These are phyloP conservation scores for Rhodinocichla rosea DNA, from an alignment of 2,113 vertebrate genomes.

Conservation along the genomic window DNA sequence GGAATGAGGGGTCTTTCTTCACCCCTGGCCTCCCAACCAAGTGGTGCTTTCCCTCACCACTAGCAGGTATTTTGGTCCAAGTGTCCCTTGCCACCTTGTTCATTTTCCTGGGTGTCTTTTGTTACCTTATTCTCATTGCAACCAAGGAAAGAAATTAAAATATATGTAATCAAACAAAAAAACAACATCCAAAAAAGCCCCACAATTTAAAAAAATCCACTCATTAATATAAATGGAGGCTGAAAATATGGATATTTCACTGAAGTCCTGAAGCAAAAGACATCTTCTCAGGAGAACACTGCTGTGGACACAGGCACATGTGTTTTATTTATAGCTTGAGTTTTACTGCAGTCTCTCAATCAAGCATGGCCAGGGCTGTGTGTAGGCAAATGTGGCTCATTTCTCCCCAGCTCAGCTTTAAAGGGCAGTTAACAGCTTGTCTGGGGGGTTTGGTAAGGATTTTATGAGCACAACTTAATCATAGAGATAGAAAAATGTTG, in stretches of 20 bases:
- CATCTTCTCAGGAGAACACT: not conserved
- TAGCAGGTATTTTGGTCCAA: not conserved
- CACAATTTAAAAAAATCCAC: not conserved
- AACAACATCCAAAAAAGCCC: fast-evolving
- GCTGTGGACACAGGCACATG: not conserved
- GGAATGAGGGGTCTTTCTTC: not conserved
- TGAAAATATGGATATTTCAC: not conserved
- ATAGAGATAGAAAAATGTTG: not conserved
- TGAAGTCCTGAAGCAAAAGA: not conserved
- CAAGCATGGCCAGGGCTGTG: not conserved
- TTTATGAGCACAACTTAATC: not conserved
- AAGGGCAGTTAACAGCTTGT: constrained; percentile 1
- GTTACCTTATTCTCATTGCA: not conserved
- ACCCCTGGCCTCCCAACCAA: not conserved
- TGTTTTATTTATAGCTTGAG: constrained; percentile 48
- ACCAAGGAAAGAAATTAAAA: not conserved
- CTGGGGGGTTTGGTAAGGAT: not conserved
- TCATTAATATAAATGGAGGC: not conserved
- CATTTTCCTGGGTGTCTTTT: fast-evolving
- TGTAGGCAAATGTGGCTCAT: not conserved
- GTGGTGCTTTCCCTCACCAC: not conserved
- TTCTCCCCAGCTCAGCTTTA: constrained; percentile 6
- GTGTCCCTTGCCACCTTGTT: not conserved
- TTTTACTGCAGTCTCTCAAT: constrained; percentile 37
- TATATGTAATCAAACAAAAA: not conserved